Conservation (phyloP, 1,140 invertebrate species). For the Caerostris darwini region DNA sequence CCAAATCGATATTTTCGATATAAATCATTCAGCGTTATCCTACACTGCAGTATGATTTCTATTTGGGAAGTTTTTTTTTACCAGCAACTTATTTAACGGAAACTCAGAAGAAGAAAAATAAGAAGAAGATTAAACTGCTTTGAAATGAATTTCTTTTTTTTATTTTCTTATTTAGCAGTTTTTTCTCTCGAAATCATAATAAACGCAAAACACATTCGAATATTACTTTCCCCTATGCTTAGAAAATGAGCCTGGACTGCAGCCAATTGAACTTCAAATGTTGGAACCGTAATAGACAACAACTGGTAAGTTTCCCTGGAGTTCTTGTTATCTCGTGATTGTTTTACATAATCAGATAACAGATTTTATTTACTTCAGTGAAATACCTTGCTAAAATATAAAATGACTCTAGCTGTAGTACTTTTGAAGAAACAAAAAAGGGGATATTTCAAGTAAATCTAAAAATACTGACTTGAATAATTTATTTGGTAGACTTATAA, state of each 20-base stretch:
- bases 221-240: conserved; percentile 20
- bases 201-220: conserved; percentile 49
- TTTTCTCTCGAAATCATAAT: conserved; percentile 5
- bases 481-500: too few relatives aligned
- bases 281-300: conserved; percentile 2
- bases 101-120: neutral
- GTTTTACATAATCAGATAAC: conserved; percentile 8
- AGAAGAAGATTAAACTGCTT: conserved; percentile 11
- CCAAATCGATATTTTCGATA: neutral
- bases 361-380: neutral
- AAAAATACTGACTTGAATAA: too few relatives aligned
- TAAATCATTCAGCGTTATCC: neutral
- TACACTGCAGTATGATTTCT: neutral
- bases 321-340: conserved; percentile 6
- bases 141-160: conserved; percentile 21
- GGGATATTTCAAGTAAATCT: too few relatives aligned
- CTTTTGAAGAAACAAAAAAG: neutral
- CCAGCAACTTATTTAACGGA: neutral
- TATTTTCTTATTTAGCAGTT: neutral
- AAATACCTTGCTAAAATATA: neutral
- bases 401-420: neutral
- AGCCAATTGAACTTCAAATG: conserved; percentile 39
- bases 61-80: neutral
- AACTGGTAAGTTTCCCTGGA: neutral
- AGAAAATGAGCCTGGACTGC: conserved; percentile 53